Evolutionary conservation across 1,140 invertebrate species (phyloP).

Genomic region (Metopolophium dirhodum): DNA sequence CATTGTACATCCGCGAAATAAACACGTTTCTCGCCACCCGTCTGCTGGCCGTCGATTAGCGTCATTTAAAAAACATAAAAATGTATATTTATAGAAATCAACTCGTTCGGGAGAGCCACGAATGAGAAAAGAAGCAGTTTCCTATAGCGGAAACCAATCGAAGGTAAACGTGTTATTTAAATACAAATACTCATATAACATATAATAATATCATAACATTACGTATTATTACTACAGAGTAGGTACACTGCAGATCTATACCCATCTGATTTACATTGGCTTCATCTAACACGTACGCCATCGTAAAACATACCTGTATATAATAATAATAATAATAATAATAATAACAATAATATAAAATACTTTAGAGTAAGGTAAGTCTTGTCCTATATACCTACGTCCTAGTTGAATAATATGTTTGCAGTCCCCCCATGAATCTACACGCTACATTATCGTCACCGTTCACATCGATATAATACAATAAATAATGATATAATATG

Average conservation of each 20-base stretch:
- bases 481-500: too few relatives aligned
- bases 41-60: neutral
- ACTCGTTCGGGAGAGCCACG: neutral
- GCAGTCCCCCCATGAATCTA: neutral
- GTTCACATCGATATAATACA: neutral
- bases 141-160: constrained; percentile 7
- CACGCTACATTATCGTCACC: neutral
- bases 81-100: constrained; percentile 19
- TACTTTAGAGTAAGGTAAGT: neutral
- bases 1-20: constrained; percentile 11
- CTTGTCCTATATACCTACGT: neutral
- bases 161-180: constrained; percentile 48
- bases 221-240: neutral
- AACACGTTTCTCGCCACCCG: neutral
- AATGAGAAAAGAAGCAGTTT: constrained; percentile 19
- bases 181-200: neutral
- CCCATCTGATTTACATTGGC: neutral
- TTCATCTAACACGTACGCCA: neutral
- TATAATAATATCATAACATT: neutral
- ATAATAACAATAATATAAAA: neutral
- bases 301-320: neutral
- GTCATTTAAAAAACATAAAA: neutral
- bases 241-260: neutral
- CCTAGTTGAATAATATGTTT: neutral
- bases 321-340: neutral